Conservation (phyloP, 2,797 vertebrate species). For the Hyperoplus immaculatus region DNA sequence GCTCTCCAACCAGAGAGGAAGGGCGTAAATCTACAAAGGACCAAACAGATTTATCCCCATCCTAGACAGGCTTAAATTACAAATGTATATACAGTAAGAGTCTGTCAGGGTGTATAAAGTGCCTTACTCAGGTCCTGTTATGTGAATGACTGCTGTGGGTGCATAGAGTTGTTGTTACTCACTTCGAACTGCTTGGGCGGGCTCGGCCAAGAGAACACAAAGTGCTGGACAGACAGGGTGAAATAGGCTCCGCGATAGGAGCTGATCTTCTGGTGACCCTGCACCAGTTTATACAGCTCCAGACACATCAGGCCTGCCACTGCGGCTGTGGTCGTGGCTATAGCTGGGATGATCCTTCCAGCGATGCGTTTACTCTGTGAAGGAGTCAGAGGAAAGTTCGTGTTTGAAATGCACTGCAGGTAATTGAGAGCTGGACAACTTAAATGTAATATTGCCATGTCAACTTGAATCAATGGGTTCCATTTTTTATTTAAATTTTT, state of each 20-base stretch:
- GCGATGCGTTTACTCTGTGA: constrained; percentile 89
- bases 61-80: constrained; percentile 59
- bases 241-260: constrained; percentile 86
- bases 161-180: constrained; percentile 68
- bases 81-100: constrained; percentile 61
- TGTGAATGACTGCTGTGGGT: constrained; percentile 29
- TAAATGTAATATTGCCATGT: background rate
- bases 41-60: constrained; percentile 67
- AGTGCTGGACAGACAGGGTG: constrained; percentile 76
- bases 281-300: constrained; percentile 91
- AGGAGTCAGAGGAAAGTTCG: constrained; percentile 19
- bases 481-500: background rate
- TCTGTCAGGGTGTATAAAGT: constrained; percentile 55
- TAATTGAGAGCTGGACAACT: background rate
- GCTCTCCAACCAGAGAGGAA: constrained; percentile 59
- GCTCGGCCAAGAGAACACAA: constrained; percentile 72
- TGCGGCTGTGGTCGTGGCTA: constrained; percentile 90
- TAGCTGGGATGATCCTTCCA: constrained; percentile 90
- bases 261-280: constrained; percentile 70
- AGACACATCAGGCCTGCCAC: constrained; percentile 91
- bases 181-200: constrained; percentile 78
- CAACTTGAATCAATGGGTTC: too few relatives aligned
- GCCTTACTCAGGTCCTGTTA: constrained; percentile 31
- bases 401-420: background rate
- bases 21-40: constrained; percentile 50